A percentile compares a stretch with the other conserved stretches of the same genome.
Evolutionary conservation across 2,888 invertebrate genomes (phyloP).

Genomic region (Rotaria magnacalcarata): DNA sequence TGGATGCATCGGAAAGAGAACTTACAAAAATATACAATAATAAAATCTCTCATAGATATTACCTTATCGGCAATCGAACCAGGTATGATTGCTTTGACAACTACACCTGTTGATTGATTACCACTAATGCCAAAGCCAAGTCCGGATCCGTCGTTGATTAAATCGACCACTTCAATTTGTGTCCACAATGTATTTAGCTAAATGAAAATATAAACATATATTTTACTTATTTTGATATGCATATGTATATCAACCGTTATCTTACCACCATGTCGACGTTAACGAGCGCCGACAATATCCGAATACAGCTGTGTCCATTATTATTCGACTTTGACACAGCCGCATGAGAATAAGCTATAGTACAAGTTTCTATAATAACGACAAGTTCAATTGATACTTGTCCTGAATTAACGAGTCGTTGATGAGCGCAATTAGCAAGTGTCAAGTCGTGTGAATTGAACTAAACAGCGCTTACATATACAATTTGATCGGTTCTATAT

Average conservation of each 20-base stretch:
- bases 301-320: conserved; percentile 11
- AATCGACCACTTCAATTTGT: conserved; percentile 44
- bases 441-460: background rate
- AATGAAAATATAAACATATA: background rate
- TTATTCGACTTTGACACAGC: conserved; percentile 9
- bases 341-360: background rate
- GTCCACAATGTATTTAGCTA: conserved; percentile 46
- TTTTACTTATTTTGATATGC: background rate
- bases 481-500: conserved; percentile 24
- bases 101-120: conserved; percentile 45
- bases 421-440: background rate
- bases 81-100: conserved; percentile 43
- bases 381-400: background rate
- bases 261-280: conserved; percentile 37
- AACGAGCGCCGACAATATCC: background rate
- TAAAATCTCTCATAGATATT: background rate
- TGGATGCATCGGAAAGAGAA: background rate
- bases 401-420: background rate
- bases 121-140: conserved; percentile 46
- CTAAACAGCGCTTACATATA: conserved; percentile 28
- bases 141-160: conserved; percentile 41
- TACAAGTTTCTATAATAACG: background rate
- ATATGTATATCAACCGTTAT: background rate
- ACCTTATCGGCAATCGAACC: conserved; percentile 43
- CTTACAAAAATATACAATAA: background rate